A percentile compares a stretch with the other conserved stretches of the same genome.
Evolutionary conservation across 2,888 invertebrate species (phyloP).

Genomic region (Piscicola geometra): DNA sequence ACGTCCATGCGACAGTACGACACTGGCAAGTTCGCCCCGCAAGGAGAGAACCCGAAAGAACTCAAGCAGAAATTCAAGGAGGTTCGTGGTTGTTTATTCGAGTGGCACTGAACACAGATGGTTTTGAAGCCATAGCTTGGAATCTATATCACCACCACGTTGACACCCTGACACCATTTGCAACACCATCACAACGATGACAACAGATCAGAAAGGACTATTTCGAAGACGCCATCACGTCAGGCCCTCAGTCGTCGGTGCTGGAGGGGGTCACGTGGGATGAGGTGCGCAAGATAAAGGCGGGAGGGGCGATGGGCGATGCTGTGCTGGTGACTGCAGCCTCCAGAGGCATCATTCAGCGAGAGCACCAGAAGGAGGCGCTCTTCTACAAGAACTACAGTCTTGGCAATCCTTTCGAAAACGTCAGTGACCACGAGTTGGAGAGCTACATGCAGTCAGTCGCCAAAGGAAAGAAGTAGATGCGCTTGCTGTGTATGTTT

Average conservation of each 20-base stretch:
- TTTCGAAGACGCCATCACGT: constrained; percentile 82
- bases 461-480: constrained; percentile 39
- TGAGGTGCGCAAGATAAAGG: constrained; percentile 68
- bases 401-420: constrained; percentile 97
- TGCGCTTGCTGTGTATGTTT: too few relatives aligned
- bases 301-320: constrained; percentile 39
- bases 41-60: constrained; percentile 90
- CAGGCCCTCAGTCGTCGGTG: constrained; percentile 96
- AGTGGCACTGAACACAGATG: too few relatives aligned
- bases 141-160: too few relatives aligned
- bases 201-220: constrained; percentile 51
- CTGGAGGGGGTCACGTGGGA: constrained; percentile 97
- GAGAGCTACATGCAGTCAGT: constrained; percentile 66
- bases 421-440: constrained; percentile 88
- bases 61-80: constrained; percentile 89
- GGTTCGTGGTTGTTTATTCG: constrained; percentile 61
- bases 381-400: constrained; percentile 92
- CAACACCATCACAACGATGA: too few relatives aligned
- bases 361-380: constrained; percentile 96
- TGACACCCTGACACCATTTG: too few relatives aligned
- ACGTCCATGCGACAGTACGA: constrained; percentile 76
- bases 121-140: too few relatives aligned
- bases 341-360: constrained; percentile 96
- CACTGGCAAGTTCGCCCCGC: constrained; percentile 88
- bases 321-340: constrained; percentile 73